phyloP scores from a whole-genome alignment of 2,797 vertebrate genomes.

The Gouania willdenowi region DNA sequence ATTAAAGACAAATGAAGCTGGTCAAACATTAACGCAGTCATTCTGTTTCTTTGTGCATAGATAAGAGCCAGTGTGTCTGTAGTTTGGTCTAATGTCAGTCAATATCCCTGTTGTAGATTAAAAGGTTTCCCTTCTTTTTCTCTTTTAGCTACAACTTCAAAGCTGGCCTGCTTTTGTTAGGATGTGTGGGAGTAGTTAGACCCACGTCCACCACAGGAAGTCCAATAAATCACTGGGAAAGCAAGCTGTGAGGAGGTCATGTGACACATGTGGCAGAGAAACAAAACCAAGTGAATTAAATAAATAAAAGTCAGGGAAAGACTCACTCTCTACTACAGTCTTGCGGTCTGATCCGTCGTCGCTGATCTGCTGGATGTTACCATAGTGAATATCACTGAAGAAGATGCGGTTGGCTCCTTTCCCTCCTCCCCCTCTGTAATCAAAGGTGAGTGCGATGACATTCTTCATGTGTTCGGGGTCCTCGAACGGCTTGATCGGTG shows the following conservation, averaged over 20 bases:
- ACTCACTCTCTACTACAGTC: constrained; percentile 95
- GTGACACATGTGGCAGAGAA: no score
- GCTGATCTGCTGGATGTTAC: constrained; percentile 97
- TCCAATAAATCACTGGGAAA: no score
- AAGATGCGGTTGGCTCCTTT: constrained; percentile 92
- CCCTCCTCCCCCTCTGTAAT: constrained; percentile 85
- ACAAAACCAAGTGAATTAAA: neutral
- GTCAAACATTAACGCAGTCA: constrained; percentile 50
- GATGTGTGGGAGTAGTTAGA: neutral
- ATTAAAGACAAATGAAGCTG: constrained; percentile 34
- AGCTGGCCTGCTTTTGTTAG: constrained; percentile 13
- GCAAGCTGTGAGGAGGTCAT: no score
- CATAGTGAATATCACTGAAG: constrained; percentile 97
- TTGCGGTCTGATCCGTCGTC: constrained; percentile 86
- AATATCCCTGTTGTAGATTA: no score
- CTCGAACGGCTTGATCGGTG: constrained; percentile 94
- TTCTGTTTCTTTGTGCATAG: constrained; percentile 33
- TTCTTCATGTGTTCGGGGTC: constrained; percentile 98
- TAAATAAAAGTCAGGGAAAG: no score
- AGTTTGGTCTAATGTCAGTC: no score
- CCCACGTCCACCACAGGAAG: no score
- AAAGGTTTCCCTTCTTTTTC: constrained; percentile 5
- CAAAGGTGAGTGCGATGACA: constrained; percentile 92
- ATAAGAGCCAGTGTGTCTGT: no score
- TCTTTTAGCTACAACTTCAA: constrained; percentile 16